Evolutionary conservation across 2,113 vertebrate genomes (phyloP), one percentile per base, ranked within the genome.

Genomic region (Phrynosoma blainvillii): DNA sequence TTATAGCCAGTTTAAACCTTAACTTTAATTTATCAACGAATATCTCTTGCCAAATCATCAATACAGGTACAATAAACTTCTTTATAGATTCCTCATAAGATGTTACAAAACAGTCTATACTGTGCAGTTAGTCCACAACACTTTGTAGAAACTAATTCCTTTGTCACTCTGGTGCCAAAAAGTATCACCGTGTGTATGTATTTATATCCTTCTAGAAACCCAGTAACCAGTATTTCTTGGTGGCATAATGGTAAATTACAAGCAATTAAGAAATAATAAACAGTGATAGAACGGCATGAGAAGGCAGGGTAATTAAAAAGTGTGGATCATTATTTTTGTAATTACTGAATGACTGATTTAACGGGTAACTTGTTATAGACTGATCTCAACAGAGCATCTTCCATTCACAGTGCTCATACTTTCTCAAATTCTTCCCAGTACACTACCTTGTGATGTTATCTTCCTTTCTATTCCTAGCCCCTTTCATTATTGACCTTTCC

Each of bases 401-500:
- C 10, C 18, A 25, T 12, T 77, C 74, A n/a, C 18, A 52, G 27
- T 20, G 2, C 75, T 30, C 30, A 52, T 2, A 52, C 40, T 40
- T 59, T 65, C 47, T 3, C 42, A 54, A 32, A 71, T 42, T 40
- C 25, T 79, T 80, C 32, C 78, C 23, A 73, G 11, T 79, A 74
- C 9, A 16, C 47, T 66, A 71, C 23, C 21, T 79, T 81, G 52
- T 56, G n/a, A 5, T 73, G n/a, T 20, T 42, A 65, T 76, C 25
- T 84, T 42, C 54, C 23, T 59, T 78, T 66, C 23, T 86, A 36
- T 79, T 40, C 30, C n/a, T 71, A 79, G 30, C 11, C 27, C 21
- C 74, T 86, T 81, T 81, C 32, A 81, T 80, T 81, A 85, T 66
- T 87, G 66, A 71, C 52, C 66, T 70, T 86, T 71, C 30, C 85